Evolutionary conservation across 2,113 vertebrate species (phyloP), one percentile per base, ranked within the genome.

Genomic region (Coturnix japonica): DNA sequence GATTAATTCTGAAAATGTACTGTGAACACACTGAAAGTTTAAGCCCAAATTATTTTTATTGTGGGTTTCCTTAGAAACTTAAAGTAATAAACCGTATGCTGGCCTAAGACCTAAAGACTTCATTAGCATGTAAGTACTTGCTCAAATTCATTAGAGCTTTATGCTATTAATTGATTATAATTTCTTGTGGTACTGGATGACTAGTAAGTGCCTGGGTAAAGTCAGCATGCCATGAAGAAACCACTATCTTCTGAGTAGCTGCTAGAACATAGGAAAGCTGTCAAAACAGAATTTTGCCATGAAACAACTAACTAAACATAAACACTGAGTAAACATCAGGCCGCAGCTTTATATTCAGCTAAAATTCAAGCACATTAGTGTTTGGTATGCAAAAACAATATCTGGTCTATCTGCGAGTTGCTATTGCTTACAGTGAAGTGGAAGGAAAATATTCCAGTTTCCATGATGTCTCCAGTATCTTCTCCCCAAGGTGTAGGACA

Each of bases 151-250:
- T 89, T 89, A 61, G 35, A n/a, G 54, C 35, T 95, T 41, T 35
- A 59, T 37, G 78, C 28, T 59, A 28, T 63, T 83, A 26, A 60
- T 75, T 89, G 75, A 61, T 94, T 92, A 84, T 31, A 54, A 92
- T 92, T 94, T 61, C 46, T 74, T 51, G 63, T 79, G 79, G 74
- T 41, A 70, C 23, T 31, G 47, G 31, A 59, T 73, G 85, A 85
- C 41, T 80, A 66, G 46, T 12, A 89, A 92, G 87, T 33, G 82
- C 66, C 60, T 85, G 71, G 37, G 64, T 87, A 87, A 94, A 95
- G 67, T 82, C 31, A 74, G 20, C 14, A 21, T 39, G 28, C 43
- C 56, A 51, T 56, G 47, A 59, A 78, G 64, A 63, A 61, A 30
- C 30, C 54, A 89, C 81, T 81, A 33, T 76, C 91, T 89, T 95